Base-by-base conservation (phyloP, 2,113 vertebrate genomes). In the Perca flavescens region DNA sequence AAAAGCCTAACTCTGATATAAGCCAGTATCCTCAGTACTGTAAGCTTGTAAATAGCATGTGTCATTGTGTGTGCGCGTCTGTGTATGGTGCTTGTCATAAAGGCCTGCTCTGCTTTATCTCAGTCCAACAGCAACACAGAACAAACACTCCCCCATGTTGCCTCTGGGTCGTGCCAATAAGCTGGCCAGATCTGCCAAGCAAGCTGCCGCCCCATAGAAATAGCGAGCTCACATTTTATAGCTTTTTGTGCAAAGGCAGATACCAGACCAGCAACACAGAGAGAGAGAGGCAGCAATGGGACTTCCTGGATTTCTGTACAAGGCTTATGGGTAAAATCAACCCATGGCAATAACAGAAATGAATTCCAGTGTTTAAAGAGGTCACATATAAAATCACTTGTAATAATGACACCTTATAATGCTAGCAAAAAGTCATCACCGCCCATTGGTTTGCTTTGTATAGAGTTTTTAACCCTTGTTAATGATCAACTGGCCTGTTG, bases 81-180 rank as follows among this genome's bases (percentile, higher is more conserved):
- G 77, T 79, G 86, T 65, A 22, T 82, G 78, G 78, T 77, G 88
- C 81, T 87, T 86, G 83, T 90, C 72, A 66, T 86, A 84, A 91
- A 91, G 91, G 77, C 89, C 90, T 84, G 89, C 69, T 88, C 87
- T 90, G 88, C 86, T 95, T 95, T 94, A 94, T 96, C 93, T 94
- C 88, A 78, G 84, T 91, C 88, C 88, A 91, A 85, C 94, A 95
- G 95, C 91, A 91, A 84, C 88, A 77, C 84, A 94, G 89, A 92
- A 91, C 91, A 94, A 92, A 89, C 91, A 92, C 88, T 85, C 86
- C 91, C 91, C 91, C 86, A 88, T 92, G 90, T 90, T 86, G 91
- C 92, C 90, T 88, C 79, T 17, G 66, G 86, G 89, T 77, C 74
- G 85, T 94, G 95, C 94, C 94, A 95, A 88, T 92, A 84, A 90